phyloP scores from a whole-genome alignment of 2,113 vertebrate genomes.

The Paradoxurus hermaphroditus region DNA sequence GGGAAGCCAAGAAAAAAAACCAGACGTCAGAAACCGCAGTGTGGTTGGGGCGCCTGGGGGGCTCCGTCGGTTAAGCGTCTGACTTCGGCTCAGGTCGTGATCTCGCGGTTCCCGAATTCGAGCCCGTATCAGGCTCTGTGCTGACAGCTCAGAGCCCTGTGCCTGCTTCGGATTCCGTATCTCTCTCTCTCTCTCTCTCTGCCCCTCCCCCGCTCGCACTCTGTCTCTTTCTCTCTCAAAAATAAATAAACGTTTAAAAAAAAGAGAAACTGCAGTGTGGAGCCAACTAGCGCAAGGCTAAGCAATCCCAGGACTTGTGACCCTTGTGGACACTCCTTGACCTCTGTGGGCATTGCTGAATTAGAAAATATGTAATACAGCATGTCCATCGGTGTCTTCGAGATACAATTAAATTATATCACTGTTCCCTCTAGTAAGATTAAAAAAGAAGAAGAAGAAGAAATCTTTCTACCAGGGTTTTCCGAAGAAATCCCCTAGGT shows the following conservation, averaged over 20 bases:
- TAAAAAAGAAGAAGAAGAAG: background rate
- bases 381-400: background rate
- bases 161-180: too few relatives aligned
- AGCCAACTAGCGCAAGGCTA: background rate
- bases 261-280: background rate
- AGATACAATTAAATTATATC: background rate
- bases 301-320: background rate
- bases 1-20: background rate
- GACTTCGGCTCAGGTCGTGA: too few relatives aligned
- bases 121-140: too few relatives aligned
- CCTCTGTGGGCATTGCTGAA: background rate
- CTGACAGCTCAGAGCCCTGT: too few relatives aligned
- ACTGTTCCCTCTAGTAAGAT: background rate
- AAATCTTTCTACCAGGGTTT: background rate
- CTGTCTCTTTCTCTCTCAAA: too few relatives aligned
- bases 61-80: too few relatives aligned
- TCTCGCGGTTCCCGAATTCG: too few relatives aligned
- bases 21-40: background rate
- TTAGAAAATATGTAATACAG: background rate
- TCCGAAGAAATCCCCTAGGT: background rate
- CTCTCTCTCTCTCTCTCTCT: too few relatives aligned
- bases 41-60: background rate
- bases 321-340: background rate
- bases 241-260: too few relatives aligned
- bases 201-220: too few relatives aligned